Base-by-base conservation (phyloP, 1,140 invertebrate genomes). In the Tetragnatha versicolor region DNA sequence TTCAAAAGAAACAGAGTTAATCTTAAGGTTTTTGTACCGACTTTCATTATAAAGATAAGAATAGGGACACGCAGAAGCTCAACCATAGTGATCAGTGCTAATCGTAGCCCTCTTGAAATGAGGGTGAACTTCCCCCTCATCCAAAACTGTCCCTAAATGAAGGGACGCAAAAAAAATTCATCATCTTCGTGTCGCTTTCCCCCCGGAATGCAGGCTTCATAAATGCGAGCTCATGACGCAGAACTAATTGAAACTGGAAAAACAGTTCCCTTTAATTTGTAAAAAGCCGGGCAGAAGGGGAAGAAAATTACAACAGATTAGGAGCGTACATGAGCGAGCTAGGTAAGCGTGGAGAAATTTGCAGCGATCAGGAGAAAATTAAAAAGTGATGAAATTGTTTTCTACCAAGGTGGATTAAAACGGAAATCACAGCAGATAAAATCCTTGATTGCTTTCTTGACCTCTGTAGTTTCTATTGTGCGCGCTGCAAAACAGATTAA, bases 371-470 rank as follows among this genome's bases (percentile, higher is more conserved):
- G 20, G 73, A 65, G 73, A 77, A 65, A 77, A 77, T 77, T 77
- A 77, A 77, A 65, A 12, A 65, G 47, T 55, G 45, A 66, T 53
- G 73, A 77, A 65, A 77, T 77, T 65, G 47, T 55, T 65, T 77
- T 65, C 45, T 73, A 65, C 33, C 37, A 31, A 77, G 45, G 60
- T 51, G 47, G 73, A 77, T 65, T 77, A 55, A 66, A 65, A 65
- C 60, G 33, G 37, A 65, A 77, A 70, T 70, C 51, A 70, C 45
- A 37, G 68, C 33, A 42, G 39, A 77, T 27, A 53, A 77, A 51
- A 65, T 73, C 22, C 73, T 65, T 77, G 73, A 77, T 77, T 77
- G 73, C 73, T 77, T 77, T 63, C 20, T 14, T 75, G 27, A 75
- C 39, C 55, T 61, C 29, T 47, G 35, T 20, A 29, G 6, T 58